Percentiles rank a stretch among this genome's conserved stretches.
Conservation (phyloP, 2,888 invertebrate species). For the Drosophila demipolita region DNA sequence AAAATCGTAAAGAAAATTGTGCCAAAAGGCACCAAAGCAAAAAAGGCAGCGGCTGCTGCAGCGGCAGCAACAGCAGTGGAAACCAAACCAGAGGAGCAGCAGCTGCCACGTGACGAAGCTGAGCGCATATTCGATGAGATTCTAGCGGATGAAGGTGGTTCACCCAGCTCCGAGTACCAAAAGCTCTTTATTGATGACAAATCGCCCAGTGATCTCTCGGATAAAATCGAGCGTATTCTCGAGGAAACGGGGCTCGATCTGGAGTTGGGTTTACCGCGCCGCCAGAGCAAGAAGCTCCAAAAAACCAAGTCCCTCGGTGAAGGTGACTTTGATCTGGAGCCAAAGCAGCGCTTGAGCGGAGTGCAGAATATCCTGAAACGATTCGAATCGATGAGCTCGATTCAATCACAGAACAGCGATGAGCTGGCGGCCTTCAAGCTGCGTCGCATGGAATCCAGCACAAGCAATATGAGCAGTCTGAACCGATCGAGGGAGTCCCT, state of each 20-base stretch:
- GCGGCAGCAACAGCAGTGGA: slow-evolving; percentile 18
- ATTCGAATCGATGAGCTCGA: slow-evolving; percentile 82
- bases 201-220: slow-evolving; percentile 84
- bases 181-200: slow-evolving; percentile 83
- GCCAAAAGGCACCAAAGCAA: slow-evolving; percentile 81
- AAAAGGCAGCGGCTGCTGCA: slow-evolving; percentile 54
- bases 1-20: slow-evolving; percentile 82
- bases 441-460: slow-evolving; percentile 81
- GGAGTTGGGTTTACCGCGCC: slow-evolving; percentile 74
- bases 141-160: slow-evolving; percentile 76
- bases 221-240: slow-evolving; percentile 83
- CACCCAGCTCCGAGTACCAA: slow-evolving; percentile 84
- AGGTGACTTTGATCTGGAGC: slow-evolving; percentile 70
- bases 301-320: slow-evolving; percentile 82
- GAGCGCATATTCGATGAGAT: slow-evolving; percentile 84
- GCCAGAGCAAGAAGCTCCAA: slow-evolving; percentile 70
- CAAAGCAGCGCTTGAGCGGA: slow-evolving; percentile 58
- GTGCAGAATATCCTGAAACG: slow-evolving; percentile 82
- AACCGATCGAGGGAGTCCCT: slow-evolving; percentile 82
- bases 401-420: slow-evolving; percentile 73
- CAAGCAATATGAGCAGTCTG: slow-evolving; percentile 80
- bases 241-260: slow-evolving; percentile 82
- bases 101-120: slow-evolving; percentile 72
- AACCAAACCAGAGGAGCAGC: slow-evolving; percentile 7
- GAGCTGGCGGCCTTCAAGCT: slow-evolving; percentile 73